These are phyloP conservation scores for Goniozus legneri DNA, from an alignment of 1,140 invertebrate species.

Conservation along the genomic window DNA sequence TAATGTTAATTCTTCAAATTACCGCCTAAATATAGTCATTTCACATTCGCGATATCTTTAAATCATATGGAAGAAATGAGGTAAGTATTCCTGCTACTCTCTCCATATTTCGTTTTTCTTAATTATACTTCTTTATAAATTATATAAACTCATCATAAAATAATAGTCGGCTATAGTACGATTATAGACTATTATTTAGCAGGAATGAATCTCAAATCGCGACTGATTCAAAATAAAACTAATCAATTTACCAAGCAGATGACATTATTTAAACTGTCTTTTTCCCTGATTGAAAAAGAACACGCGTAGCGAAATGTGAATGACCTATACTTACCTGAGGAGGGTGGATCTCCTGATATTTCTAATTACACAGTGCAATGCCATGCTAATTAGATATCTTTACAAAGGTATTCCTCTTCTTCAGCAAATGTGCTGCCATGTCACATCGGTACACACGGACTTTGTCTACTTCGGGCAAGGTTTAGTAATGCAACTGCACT, in stretches of 20 bases:
- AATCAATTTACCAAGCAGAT: not conserved
- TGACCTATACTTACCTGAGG: conserved; percentile 48
- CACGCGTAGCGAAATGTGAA: conserved; percentile 36
- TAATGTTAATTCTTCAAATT: conserved; percentile 23
- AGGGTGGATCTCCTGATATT: conserved; percentile 19
- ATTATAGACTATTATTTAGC: conserved; percentile 27
- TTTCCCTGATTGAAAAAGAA: conserved; percentile 13
- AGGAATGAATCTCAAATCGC: conserved; percentile 17
- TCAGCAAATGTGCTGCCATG: conserved; percentile 31
- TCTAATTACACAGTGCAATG: conserved; percentile 20
- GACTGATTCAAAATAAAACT: not conserved
- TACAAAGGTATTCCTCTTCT: conserved; percentile 19
- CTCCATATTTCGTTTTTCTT: not conserved
- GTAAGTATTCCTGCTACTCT: too few species aligned
- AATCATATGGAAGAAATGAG: not conserved
- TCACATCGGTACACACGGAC: conserved; percentile 24
- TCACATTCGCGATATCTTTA: not conserved
- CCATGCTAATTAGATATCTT: conserved; percentile 19
- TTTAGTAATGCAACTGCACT: conserved; percentile 21
- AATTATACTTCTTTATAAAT: not conserved
- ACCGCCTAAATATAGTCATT: conserved; percentile 16
- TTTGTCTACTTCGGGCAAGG: conserved; percentile 21
- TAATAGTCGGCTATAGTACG: conserved; percentile 12
- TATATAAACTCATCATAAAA: not conserved
- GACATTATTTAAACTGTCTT: conserved; percentile 2